Evolutionary conservation across 2,888 invertebrate species (phyloP).

Genomic region (Tiliacea aurago): DNA sequence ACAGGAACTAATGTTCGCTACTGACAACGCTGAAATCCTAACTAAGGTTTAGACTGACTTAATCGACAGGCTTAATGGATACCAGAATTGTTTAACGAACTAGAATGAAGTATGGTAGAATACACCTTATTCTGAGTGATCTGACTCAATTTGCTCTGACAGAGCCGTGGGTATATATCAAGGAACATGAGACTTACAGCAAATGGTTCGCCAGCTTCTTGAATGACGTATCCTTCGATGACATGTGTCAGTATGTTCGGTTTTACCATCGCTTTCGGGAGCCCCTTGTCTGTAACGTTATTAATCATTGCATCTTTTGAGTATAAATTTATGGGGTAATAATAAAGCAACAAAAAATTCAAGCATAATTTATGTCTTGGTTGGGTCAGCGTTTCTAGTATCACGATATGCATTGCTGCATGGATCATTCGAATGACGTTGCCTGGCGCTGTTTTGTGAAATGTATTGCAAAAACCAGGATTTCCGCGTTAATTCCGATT

Average conservation of each 20-base stretch:
- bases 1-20: background rate
- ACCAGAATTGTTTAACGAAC: background rate
- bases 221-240: conserved; percentile 98
- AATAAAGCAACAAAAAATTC: conserved; percentile 27
- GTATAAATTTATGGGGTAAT: background rate
- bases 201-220: conserved; percentile 97
- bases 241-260: conserved; percentile 98
- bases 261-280: conserved; percentile 98
- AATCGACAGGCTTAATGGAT: background rate
- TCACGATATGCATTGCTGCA: background rate
- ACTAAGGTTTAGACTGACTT: background rate
- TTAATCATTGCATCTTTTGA: conserved; percentile 7
- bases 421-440: background rate
- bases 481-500: background rate
- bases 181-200: conserved; percentile 91
- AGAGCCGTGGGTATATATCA: conserved; percentile 4
- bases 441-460: background rate
- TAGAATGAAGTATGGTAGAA: background rate
- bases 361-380: conserved; percentile 37
- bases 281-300: conserved; percentile 85
- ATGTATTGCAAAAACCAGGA: background rate
- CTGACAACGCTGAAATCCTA: no score
- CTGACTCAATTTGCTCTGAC: conserved; percentile 12
- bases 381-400: conserved; percentile 14
- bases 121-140: background rate